Base-by-base conservation (phyloP, 2,888 invertebrate species). In the Cheilosia pagana region DNA sequence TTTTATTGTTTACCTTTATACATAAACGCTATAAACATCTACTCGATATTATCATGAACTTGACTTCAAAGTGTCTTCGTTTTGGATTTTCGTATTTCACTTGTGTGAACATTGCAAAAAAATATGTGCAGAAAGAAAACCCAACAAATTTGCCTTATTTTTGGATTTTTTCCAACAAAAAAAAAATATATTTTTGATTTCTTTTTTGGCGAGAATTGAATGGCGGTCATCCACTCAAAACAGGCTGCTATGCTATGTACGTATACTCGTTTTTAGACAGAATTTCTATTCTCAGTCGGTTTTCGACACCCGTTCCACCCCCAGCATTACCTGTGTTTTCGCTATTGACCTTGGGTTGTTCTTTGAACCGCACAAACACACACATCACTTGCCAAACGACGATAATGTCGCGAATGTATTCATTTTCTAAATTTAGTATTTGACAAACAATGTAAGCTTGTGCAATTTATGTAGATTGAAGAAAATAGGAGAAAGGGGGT, bases 141-240 rank as follows among this genome's bases (percentile, higher is more conserved):
- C 31, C 16, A 41, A 41, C 10, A 35, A 35, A 12, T 35, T 35
- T 3, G 12, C 1, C n/a, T 31, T 28, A 45, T 31, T 45, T 23
- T 68, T 68, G 53, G 55, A 55, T 10, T 43, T 31, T 31, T 41
- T 31, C 68, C 55, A 55, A 68, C 0, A 67, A 67, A 52, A 25
- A 43, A 14, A n/a, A 23, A 8, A 23, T 39, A 39, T 23, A 50
- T 16, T n/a, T 39, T n/a, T n/a, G 6, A 14, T 28, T 28, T 28
- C 8, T 28, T 19, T 52, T 28, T 67, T 55, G 53, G 43, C 25
- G 68, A 43, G 19, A 31, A 45, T 68, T 55, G 35, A 7, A 43
- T 68, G 41, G 43, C 55, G 55, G 55, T 43, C 68, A 68, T 55
- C 55, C 65, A 53, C 53, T 67, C 23, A 53, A 19, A 67, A 35